Evolutionary conservation across 2,888 invertebrate species (phyloP).

Genomic region (Athetis lepigone): DNA sequence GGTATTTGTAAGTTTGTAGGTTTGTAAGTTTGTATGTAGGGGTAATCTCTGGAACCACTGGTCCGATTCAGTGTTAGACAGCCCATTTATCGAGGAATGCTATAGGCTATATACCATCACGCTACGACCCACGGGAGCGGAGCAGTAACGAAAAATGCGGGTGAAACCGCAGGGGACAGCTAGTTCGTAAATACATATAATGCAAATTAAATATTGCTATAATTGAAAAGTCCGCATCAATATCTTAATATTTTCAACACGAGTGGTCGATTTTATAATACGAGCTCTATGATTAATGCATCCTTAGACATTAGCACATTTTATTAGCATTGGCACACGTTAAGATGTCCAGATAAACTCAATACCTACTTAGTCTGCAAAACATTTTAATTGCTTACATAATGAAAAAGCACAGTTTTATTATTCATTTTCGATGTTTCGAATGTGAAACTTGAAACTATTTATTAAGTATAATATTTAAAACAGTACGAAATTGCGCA

Average conservation of each 20-base stretch:
- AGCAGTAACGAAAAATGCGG: too few species aligned
- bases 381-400: conserved; percentile 11
- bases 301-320: conserved; percentile 30
- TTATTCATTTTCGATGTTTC: neutral
- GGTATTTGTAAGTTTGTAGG: too few species aligned
- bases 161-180: too few species aligned
- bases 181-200: too few species aligned
- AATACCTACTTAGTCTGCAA: neutral
- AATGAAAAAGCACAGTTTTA: neutral
- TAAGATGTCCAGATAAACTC: conserved; percentile 19
- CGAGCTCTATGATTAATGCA: conserved; percentile 38
- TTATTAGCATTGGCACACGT: conserved; percentile 30
- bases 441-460: neutral
- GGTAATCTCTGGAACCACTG: too few species aligned
- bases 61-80: too few species aligned
- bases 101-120: too few species aligned
- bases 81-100: too few species aligned
- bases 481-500: neutral
- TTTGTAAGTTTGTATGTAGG: too few species aligned
- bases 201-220: neutral
- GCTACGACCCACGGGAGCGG: too few species aligned
- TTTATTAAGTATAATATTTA: neutral
- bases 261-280: conserved; percentile 33
- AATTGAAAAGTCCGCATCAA: conserved; percentile 17
- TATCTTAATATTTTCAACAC: conserved; percentile 27